phyloP scores from a whole-genome alignment of 37 sponge, comb jelly and placozoan genomes.

The Oopsacas minuta region DNA sequence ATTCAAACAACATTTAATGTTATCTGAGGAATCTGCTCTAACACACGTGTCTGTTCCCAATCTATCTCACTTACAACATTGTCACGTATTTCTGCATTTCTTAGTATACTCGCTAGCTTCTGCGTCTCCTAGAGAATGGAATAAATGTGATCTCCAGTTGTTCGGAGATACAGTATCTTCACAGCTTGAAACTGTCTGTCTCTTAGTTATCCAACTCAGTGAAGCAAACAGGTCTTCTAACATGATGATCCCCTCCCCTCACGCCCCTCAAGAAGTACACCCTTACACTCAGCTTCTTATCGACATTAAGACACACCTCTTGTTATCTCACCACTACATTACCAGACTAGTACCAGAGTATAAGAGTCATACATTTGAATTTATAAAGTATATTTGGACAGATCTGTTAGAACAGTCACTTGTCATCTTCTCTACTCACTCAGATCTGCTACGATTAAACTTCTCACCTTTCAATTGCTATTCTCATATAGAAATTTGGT shows the following conservation, averaged over 20 bases:
- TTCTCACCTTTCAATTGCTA: not conserved
- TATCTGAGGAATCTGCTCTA: not conserved
- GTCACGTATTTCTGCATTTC: not conserved
- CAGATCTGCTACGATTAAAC: not conserved
- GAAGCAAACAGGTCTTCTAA: not conserved
- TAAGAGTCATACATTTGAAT: not conserved
- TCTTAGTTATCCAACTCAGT: not conserved
- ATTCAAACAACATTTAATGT: not conserved
- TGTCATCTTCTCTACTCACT: not conserved
- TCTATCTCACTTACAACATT: not conserved
- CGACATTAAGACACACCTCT: not conserved
- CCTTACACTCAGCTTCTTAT: not conserved
- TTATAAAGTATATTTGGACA: not conserved
- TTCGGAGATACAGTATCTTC: not conserved
- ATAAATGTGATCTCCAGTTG: not conserved
- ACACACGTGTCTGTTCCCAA: not conserved
- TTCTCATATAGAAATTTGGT: not conserved
- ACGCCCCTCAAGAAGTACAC: not conserved
- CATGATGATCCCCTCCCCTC: not conserved
- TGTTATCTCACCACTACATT: not conserved
- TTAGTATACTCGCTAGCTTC: not conserved
- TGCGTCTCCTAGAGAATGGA: not conserved
- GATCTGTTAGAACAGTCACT: not conserved
- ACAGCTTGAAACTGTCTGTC: not conserved
- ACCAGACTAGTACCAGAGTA: not conserved